Percentiles rank a stretch among this genome's conserved stretches.
phyloP scores from a whole-genome alignment of 2,888 invertebrate species.

The Apotomis betuletana region DNA sequence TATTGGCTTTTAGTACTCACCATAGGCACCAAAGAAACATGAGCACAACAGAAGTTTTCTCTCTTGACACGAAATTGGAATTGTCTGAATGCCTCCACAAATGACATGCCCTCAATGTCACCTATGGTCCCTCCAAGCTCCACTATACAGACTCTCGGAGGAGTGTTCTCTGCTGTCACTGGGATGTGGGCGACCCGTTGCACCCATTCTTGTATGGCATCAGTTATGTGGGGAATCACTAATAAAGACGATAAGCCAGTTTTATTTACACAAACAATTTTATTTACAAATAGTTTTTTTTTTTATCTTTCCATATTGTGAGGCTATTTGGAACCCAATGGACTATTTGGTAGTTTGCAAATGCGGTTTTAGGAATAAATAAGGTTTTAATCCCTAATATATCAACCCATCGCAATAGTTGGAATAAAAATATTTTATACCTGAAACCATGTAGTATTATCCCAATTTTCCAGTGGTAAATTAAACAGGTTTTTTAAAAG shows the following conservation, averaged over 20 bases:
- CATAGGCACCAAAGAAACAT: slow-evolving; percentile 98
- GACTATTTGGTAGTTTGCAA: too few relatives aligned
- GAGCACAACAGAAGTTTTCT: slow-evolving; percentile 98
- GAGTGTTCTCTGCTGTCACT: slow-evolving; percentile 87
- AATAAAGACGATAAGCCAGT: slow-evolving; percentile 60
- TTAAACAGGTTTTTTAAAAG: too few relatives aligned
- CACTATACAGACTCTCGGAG: slow-evolving; percentile 92
- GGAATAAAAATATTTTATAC: too few relatives aligned
- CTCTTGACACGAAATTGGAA: slow-evolving; percentile 96
- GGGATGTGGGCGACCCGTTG: slow-evolving; percentile 94
- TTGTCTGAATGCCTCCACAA: slow-evolving; percentile 98
- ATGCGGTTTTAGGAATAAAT: too few relatives aligned
- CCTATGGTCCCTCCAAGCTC: slow-evolving; percentile 99
- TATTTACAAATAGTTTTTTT: too few relatives aligned
- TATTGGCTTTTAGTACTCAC: slow-evolving; percentile 69
- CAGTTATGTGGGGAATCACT: slow-evolving; percentile 99
- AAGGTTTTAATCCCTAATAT: too few relatives aligned
- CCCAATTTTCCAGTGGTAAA: too few relatives aligned
- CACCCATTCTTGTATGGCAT: slow-evolving; percentile 99
- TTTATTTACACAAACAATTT: too few relatives aligned
- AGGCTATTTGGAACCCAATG: too few relatives aligned
- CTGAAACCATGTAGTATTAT: too few relatives aligned
- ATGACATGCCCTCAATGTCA: slow-evolving; percentile 99
- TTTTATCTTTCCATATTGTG: background rate
- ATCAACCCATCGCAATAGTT: too few relatives aligned